Base-by-base conservation (phyloP, 2,797 vertebrate genomes). In the Thunnus albacares region DNA sequence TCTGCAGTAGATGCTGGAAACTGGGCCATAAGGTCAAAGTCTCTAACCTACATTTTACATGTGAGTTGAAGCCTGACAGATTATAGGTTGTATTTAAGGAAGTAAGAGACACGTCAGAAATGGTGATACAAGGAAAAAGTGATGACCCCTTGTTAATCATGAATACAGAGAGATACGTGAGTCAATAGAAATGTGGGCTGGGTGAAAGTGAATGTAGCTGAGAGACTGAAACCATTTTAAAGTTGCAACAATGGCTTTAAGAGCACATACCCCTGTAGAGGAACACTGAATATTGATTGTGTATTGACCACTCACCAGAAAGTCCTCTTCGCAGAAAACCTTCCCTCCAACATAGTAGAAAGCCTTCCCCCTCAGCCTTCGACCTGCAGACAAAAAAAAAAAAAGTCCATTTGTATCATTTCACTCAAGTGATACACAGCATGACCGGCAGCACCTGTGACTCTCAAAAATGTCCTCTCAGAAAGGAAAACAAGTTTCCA, bases 271-370 rank as follows among this genome's bases (percentile, higher is more conserved):
- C 52, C 20, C 49, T 41, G 41, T 17, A 33, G 53, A 76, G 22
- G 20, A 18, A 35, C 5, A 60, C n/a, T 1, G 30, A 49, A 33
- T 26, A 78, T 72, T 57, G 68, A 79, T 15, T 72, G 9, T 59
- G 65, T 66, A 68, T 83, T 22, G 66, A 61, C 18, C 8, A 77
- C 97, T 97, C 93, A 99, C 98, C 97, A 99, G 94, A 89, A 99
- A 99, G 91, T 99, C 98, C 90, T 99, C 98, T 93, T 99, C 98
- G 83, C 98, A 99, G 91, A 97, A 99, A 75, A 99, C 98, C 88
- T 98, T 99, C 64, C 98, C 98, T 2, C 96, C 97, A 43, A 99
- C 98, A 71, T 97, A 99, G 93, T 99, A 99, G 93, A 99, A 99
- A n/a, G 98, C 98, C 90, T 99, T 99, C 75, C 98, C 98, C 90